phyloP scores from a whole-genome alignment of 2,888 invertebrate species.

The Lamellibrachia columna region DNA sequence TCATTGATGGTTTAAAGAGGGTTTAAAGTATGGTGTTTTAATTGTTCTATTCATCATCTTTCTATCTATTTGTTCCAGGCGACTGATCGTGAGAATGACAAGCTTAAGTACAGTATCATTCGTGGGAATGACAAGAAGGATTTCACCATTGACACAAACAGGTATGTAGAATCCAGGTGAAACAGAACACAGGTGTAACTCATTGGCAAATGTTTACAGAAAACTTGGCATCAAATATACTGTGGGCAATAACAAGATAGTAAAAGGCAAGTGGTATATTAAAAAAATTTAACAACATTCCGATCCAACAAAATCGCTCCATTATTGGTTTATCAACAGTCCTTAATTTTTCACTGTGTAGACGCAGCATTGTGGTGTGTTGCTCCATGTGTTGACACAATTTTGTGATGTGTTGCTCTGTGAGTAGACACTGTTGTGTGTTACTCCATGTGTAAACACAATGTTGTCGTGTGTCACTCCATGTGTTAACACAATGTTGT shows the following conservation, averaged over 20 bases:
- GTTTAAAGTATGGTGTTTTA: no score
- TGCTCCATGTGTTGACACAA: not conserved
- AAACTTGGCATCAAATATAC: not conserved
- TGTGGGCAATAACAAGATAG: not conserved
- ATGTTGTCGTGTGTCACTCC: not conserved
- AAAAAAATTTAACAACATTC: no score
- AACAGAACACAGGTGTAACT: not conserved
- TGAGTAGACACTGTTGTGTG: not conserved
- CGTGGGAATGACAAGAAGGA: conserved; percentile 38
- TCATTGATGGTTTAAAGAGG: no score
- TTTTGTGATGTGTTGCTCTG: not conserved
- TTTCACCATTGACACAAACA: conserved; percentile 34
- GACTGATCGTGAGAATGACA: conserved; percentile 45
- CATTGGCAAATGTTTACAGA: not conserved
- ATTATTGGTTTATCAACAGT: no score
- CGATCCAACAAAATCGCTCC: no score
- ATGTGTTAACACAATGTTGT: not conserved
- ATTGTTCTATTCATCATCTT: no score
- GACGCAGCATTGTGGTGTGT: not conserved
- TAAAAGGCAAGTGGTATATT: no score
- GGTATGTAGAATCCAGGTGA: conserved; percentile 23
- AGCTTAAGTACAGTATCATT: conserved; percentile 39
- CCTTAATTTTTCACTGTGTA: not conserved
- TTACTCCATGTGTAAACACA: not conserved
- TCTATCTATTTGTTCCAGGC: conserved; percentile 36